These are phyloP conservation scores for Sapajus apella DNA, from an alignment of 2,113 vertebrate genomes.

Conservation along the genomic window DNA sequence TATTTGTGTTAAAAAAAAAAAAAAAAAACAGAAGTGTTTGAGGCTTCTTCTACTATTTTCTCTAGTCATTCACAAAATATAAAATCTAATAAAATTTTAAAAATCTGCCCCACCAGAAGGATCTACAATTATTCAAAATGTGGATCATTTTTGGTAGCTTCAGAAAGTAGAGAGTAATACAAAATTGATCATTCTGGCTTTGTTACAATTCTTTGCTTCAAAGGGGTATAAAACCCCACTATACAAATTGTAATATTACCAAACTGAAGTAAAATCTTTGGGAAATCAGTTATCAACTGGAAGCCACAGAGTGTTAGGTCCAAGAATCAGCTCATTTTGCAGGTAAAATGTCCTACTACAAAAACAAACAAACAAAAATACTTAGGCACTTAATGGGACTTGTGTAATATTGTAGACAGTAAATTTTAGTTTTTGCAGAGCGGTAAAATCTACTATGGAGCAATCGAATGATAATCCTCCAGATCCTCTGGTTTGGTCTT, in stretches of 20 bases:
- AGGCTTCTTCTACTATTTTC: no score
- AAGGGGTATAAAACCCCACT: neutral
- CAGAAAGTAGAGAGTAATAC: neutral
- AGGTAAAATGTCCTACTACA: no score
- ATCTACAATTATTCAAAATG: neutral
- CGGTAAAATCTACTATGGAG: neutral
- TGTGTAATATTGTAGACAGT: neutral
- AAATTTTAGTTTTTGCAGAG: neutral
- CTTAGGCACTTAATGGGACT: neutral
- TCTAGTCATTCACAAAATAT: no score
- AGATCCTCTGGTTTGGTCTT: neutral
- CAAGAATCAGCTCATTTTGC: no score
- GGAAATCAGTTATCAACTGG: neutral
- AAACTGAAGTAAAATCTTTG: neutral
- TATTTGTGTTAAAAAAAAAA: no score
- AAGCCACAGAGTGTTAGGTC: neutral
- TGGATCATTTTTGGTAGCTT: neutral
- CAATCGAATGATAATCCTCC: neutral
- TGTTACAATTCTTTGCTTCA: neutral
- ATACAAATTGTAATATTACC: neutral
- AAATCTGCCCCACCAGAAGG: no score
- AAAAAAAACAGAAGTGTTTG: no score
- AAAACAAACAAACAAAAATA: no score
- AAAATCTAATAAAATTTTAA: no score
- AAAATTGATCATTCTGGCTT: neutral